Base-by-base conservation (phyloP, 2,888 invertebrate genomes). In the Rosalia funebris region DNA sequence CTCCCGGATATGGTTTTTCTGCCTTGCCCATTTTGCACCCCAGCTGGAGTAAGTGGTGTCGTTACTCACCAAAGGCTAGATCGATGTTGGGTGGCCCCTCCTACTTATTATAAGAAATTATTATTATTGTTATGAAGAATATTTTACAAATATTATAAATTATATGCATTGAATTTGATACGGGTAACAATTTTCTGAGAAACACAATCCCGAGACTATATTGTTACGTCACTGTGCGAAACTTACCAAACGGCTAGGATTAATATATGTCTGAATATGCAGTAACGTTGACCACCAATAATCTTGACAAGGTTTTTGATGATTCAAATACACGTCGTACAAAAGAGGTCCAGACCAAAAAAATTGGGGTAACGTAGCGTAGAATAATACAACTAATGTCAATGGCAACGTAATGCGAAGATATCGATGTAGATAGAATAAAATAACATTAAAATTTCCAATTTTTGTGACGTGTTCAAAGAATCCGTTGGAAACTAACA, bases 401-500 rank as follows among this genome's bases (percentile, higher is more conserved):
- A 83, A 79, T 0, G 83, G 77, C 5, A 85, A 83, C 0, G 84
- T 84, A 42, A 85, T 73, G 69, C 84, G 80, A 15, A 83, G 57
- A 63, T 82, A 83, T 48, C 83, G 76, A 65, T 83, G 82, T 10
- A 83, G 46, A 62, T 83, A 83, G 58, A 78, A 79, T 46, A 75
- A 57, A 1, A 78, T 54, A 14, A 81, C 56, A 57, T 83, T 81
- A 46, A 82, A 77, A 1, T 56, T 66, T 3, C 72, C 72, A 1
- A 74, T 71, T 44, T 74, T 79, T 5, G 73, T 66, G 58, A 77
- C 76, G 53, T 76, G 68, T 56, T 79, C 76, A 1, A 82, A 67
- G 48, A 82, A 77, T 2, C 77, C 68, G 37, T 83, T 82, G 1
- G 85, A 82, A 54, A 83, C 83, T 0, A 89, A 74, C 54, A 88